Base-by-base conservation (phyloP, 2,113 vertebrate genomes). In the Callipepla californica region DNA sequence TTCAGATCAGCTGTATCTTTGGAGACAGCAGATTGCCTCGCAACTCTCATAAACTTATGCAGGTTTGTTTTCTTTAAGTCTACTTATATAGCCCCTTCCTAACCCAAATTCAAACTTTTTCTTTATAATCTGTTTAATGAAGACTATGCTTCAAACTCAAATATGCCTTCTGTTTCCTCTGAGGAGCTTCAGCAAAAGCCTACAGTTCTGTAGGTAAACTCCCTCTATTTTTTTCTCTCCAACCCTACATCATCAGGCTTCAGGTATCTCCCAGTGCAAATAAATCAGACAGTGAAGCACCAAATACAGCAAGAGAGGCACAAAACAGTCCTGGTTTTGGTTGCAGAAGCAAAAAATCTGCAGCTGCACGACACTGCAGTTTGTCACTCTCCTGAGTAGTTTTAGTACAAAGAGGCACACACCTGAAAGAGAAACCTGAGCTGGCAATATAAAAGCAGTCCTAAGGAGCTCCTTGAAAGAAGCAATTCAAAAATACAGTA, bases 331-430 rank as follows among this genome's bases (percentile, higher is more conserved):
- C 23, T 28, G 13, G 26, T 38, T 86, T 48, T 55, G 59, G 85
- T 73, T 88, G 47, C 12, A 87, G 68, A 87, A 89, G 34, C 45
- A 94, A 96, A 92, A 97, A 70, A 26, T 69, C 23, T 83, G 17
- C 4, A 7, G 36, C 68, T 66, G 22, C 48, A 10, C 51, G 38
- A 61, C 15, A 38, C n/a, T 36, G 18, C 11, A 66, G 25, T 40
- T 66, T 93, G 79, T 66, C 91, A 58, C 81, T 91, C 70, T 73
- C 93, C 93, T 90, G 67, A 91, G 88, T 48, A 40, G 17, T 4
- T 9, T 63, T 58, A 72, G 11, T 50, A 62, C 16, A 73, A 11
- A 10, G 20, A 70, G 91, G 81, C 7, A 87, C 62, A 87, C 42
- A 74, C 15, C 47, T 20, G n/a, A 51, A 81, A 72, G 77, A 26